phyloP scores from a whole-genome alignment of 2,113 vertebrate species.

The Tor tambroides region DNA sequence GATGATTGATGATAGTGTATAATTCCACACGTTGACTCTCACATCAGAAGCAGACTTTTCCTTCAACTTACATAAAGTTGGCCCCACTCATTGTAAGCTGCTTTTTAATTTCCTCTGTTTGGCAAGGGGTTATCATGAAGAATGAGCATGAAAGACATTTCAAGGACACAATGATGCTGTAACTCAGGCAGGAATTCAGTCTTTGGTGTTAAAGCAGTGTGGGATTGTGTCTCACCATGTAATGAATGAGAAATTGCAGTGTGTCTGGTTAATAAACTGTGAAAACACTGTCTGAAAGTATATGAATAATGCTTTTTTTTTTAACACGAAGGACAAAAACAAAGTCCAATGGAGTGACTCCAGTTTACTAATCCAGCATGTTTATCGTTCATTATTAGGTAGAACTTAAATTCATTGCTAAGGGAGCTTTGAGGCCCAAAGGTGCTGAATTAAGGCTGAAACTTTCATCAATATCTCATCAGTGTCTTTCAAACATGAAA shows the following conservation, averaged over 20 bases:
- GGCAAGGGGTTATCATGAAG: conserved; percentile 15
- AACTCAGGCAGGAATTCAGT: neutral
- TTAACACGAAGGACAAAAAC: neutral
- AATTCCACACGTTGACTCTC: conserved; percentile 31
- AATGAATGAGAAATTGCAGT: neutral
- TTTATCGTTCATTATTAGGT: neutral
- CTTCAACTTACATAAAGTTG: conserved; percentile 31
- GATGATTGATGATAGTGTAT: conserved; percentile 52
- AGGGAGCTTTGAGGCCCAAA: neutral
- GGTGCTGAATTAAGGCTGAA: neutral
- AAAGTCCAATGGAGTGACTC: conserved; percentile 7
- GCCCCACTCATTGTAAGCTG: conserved; percentile 37
- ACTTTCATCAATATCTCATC: neutral
- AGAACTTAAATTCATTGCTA: neutral
- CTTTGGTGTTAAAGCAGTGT: conserved; percentile 8
- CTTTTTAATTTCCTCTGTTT: conserved; percentile 52
- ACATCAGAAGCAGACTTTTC: conserved; percentile 51
- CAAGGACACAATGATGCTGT: conserved; percentile 27
- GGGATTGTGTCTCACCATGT: conserved; percentile 21
- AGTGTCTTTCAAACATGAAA: neutral
- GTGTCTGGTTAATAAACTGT: conserved; percentile 7
- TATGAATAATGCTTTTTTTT: neutral
- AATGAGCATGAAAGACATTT: conserved; percentile 41
- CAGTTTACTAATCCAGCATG: neutral
- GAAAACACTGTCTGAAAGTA: neutral